phyloP scores from a whole-genome alignment of 2,113 vertebrate species.

The Cheilinus undulatus region DNA sequence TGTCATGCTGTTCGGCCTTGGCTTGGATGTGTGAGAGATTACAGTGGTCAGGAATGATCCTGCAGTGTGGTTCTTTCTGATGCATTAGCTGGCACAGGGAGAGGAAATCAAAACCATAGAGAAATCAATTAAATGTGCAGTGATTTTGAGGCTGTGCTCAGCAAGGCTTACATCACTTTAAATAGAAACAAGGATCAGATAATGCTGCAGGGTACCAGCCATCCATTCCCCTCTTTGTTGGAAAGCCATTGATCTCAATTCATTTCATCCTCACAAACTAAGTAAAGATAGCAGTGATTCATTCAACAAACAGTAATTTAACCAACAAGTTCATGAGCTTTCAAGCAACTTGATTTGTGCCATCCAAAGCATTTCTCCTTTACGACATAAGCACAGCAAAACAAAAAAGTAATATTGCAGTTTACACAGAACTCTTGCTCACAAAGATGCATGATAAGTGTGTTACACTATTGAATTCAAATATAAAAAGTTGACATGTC shows the following conservation, averaged over 20 bases:
- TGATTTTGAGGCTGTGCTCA: slow-evolving; percentile 43
- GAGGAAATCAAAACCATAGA: slow-evolving; percentile 69
- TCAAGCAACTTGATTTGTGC: slow-evolving; percentile 1
- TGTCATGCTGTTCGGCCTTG: slow-evolving; percentile 12
- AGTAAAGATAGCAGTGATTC: slow-evolving; percentile 17
- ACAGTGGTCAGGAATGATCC: slow-evolving; percentile 35
- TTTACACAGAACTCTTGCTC: not conserved
- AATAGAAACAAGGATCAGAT: slow-evolving; percentile 73
- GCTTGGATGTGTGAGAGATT: slow-evolving; percentile 21
- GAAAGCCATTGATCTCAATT: slow-evolving; percentile 61
- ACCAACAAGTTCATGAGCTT: not conserved
- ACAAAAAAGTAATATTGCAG: slow-evolving; percentile 18
- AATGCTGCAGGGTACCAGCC: slow-evolving; percentile 68
- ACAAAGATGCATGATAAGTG: slow-evolving; percentile 28
- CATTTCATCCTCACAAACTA: slow-evolving; percentile 22
- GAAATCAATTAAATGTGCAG: slow-evolving; percentile 68
- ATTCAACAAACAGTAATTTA: slow-evolving; percentile 19
- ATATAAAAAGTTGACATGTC: not conserved
- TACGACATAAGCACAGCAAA: slow-evolving; percentile 15
- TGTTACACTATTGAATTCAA: slow-evolving; percentile 22
- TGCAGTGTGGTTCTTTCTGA: slow-evolving; percentile 33
- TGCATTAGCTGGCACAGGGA: slow-evolving; percentile 60
- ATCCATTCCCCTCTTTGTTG: slow-evolving; percentile 29
- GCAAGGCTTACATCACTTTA: slow-evolving; percentile 57
- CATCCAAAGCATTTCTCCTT: not conserved